Conservation (phyloP, 2,113 vertebrate species). For the Calyptomena viridis region DNA sequence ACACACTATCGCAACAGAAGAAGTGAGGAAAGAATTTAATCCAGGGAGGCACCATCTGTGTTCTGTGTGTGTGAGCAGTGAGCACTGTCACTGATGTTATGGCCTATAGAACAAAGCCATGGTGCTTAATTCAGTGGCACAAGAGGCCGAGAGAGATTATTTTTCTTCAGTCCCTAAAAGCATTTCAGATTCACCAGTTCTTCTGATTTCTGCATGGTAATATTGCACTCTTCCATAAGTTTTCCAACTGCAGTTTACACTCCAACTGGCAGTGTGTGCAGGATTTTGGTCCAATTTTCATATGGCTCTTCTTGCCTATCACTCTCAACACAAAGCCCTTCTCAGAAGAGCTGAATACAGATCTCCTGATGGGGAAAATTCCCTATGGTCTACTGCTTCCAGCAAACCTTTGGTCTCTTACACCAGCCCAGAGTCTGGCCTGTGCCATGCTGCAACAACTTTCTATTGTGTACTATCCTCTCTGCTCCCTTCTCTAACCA, state of each 20-base stretch:
- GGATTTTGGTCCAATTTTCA: slow-evolving; percentile 15
- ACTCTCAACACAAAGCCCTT: slow-evolving; percentile 9
- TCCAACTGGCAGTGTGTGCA: neutral
- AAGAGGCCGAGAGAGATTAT: neutral
- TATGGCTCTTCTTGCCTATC: neutral
- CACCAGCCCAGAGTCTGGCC: neutral
- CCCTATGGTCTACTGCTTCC: neutral
- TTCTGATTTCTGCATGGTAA: neutral
- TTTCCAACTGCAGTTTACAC: slow-evolving; percentile 28
- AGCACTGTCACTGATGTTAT: neutral
- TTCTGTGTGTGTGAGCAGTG: neutral
- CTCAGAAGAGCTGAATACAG: neutral
- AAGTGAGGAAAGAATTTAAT: neutral
- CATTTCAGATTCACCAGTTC: neutral
- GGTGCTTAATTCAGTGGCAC: neutral
- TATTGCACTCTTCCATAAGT: neutral
- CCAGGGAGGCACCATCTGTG: neutral
- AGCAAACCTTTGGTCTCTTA: neutral
- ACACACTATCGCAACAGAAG: neutral
- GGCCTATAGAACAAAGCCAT: neutral
- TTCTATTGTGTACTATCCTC: neutral
- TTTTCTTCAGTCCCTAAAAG: neutral
- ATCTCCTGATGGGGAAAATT: neutral
- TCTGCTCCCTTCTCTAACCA: neutral
- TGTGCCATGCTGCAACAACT: neutral